These are phyloP conservation scores for Tragelaphus scriptus DNA, from an alignment of 2,113 vertebrate species.

Conservation along the genomic window DNA sequence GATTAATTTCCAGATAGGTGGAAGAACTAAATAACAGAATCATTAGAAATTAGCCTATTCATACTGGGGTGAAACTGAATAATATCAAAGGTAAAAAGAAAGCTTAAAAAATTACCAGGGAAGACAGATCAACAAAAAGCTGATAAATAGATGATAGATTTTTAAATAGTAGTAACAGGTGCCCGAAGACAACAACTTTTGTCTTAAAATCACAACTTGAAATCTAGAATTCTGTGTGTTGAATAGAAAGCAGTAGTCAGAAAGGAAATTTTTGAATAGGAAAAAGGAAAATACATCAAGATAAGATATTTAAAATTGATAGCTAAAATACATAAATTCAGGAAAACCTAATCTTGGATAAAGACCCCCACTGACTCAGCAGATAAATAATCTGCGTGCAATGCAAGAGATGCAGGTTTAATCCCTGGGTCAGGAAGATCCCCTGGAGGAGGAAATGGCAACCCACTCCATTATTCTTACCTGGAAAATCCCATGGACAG, in stretches of 20 bases:
- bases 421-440: neutral
- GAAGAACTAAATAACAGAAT: neutral
- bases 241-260: neutral
- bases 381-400: neutral
- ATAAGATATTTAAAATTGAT: neutral
- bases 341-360: neutral
- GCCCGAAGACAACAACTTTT: neutral
- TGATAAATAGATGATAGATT: neutral
- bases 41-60: neutral
- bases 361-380: neutral
- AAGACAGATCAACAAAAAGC: neutral
- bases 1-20: neutral
- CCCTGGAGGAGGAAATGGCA: neutral
- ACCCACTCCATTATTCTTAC: neutral
- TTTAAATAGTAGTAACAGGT: neutral
- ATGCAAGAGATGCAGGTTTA: neutral
- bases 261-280: neutral
- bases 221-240: neutral
- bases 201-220: neutral
- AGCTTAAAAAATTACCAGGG: neutral
- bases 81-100: neutral
- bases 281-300: neutral
- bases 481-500: neutral
- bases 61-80: neutral
- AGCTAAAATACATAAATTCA: neutral